phyloP scores from a whole-genome alignment of 2,888 invertebrate genomes.

The Apotomis capreana region DNA sequence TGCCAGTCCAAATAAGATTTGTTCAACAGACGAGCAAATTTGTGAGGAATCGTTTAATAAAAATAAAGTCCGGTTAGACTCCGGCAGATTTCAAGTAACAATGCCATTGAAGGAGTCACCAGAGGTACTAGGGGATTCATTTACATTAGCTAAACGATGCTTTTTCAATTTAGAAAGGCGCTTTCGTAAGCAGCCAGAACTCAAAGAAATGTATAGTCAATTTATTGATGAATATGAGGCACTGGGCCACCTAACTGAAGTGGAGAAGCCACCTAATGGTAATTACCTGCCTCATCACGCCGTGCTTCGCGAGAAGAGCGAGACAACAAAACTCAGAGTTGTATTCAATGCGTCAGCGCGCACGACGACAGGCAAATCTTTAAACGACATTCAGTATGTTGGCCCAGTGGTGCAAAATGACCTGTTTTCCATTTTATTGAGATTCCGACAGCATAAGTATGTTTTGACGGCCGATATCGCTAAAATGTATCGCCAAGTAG shows the following conservation, averaged over 20 bases:
- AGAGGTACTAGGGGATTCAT: conserved; percentile 9
- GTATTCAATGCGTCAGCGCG: conserved; percentile 7
- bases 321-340: conserved; percentile 16
- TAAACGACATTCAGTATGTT: conserved; percentile 22
- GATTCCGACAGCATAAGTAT: conserved; percentile 15
- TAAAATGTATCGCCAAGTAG: conserved; percentile 9
- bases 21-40: conserved; percentile 10
- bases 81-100: conserved; percentile 8
- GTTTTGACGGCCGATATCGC: conserved; percentile 10
- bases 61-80: background rate
- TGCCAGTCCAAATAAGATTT: conserved; percentile 5
- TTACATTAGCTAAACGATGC: conserved; percentile 3
- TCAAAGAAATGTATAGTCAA: conserved; percentile 13
- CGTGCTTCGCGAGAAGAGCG: conserved; percentile 12
- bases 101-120: conserved; percentile 14
- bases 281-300: conserved; percentile 19
- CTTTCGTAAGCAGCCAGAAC: conserved; percentile 7
- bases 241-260: conserved; percentile 10
- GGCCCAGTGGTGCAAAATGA: conserved; percentile 19
- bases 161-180: conserved; percentile 13
- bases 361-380: conserved; percentile 8
- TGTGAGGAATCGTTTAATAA: conserved; percentile 6
- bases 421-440: conserved; percentile 10
- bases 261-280: background rate
- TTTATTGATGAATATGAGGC: conserved; percentile 6